Base-by-base conservation (phyloP, 2,888 invertebrate genomes). In the Lycaena phlaeas region DNA sequence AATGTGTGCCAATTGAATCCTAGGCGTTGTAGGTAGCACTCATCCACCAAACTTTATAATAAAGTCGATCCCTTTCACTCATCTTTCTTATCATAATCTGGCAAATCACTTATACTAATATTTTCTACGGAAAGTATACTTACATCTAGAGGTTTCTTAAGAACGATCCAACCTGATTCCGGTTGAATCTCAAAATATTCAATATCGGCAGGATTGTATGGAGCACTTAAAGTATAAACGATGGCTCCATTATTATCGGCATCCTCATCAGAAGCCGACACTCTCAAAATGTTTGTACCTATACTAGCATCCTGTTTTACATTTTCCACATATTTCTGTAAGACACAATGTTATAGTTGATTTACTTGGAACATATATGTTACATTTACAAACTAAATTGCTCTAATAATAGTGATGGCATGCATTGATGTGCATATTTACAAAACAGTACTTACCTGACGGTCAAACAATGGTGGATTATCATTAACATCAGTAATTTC, bases 401-500 rank as follows among this genome's bases (percentile, higher is more conserved):
- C 30, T 30, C 11, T 39, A 28, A 10, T 22, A 39, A 14, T 9
- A 10, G 30, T 26, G 17, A 15, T 6, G 14, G 25, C 69, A 71
- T 74, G 72, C 72, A 61, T 51, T 41, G 30, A 11, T 14, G 50
- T 48, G 40, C 25, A 25, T 44, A 48, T 48, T 38, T 44, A 46
- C 43, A 1, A 46, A 14, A 22, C 14, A n/a, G 2, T 52, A 57
- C 81, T 84, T 87, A 95, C 96, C 90, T 96, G 96, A 86, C 96
- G 88, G 82, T 96, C 96, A 74, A 97, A 97, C 38, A 96, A 81
- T 5, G 96, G 96, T 4, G 96, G 96, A 76, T 98, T 98, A 71
- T 98, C 98, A 66, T 98, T 99, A 30, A 97, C 95, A 72, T 98
- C 98, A 1, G 96, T 96, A 40, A 98, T 96, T 86, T 97, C 97